A percentile compares a stretch with the other conserved stretches of the same genome.
Conservation (phyloP, 1,140 invertebrate species). For the Drosophila burlai region DNA sequence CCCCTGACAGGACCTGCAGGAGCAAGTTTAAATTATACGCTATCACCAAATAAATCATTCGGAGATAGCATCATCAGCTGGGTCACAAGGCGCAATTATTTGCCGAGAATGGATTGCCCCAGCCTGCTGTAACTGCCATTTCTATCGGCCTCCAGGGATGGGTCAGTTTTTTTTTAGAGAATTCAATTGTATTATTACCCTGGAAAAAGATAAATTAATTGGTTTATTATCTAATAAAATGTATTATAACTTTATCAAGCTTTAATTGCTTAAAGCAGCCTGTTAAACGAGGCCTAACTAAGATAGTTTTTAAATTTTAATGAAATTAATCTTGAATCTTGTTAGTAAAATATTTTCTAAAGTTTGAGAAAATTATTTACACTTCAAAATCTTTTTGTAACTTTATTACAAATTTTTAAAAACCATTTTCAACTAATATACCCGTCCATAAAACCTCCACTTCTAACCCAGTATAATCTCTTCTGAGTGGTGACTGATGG, state of each 20-base stretch:
- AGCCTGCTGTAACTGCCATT: conserved; percentile 7
- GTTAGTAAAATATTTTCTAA: background rate
- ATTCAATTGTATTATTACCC: background rate
- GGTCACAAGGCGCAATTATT: conserved; percentile 53
- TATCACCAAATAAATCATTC: conserved; percentile 65
- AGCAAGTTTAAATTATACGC: conserved; percentile 65
- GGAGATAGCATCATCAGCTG: conserved; percentile 67
- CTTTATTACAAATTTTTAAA: background rate
- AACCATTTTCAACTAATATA: background rate
- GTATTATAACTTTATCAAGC: background rate
- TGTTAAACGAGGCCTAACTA: background rate
- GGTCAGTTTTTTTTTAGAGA: background rate
- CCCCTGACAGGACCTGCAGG: conserved; percentile 8
- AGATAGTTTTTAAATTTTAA: background rate
- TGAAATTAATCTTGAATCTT: background rate
- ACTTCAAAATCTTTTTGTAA: background rate
- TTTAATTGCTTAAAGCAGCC: no score
- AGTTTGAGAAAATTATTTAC: background rate
- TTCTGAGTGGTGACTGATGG: conserved; percentile 43
- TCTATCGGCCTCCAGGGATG: background rate
- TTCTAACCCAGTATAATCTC: conserved; percentile 17
- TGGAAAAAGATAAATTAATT: no score
- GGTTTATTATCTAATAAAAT: background rate
- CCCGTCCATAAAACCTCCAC: background rate
- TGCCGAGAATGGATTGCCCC: conserved; percentile 41